These are phyloP conservation scores for Fukomys damarensis DNA, from an alignment of 2,113 vertebrate species.

Conservation along the genomic window DNA sequence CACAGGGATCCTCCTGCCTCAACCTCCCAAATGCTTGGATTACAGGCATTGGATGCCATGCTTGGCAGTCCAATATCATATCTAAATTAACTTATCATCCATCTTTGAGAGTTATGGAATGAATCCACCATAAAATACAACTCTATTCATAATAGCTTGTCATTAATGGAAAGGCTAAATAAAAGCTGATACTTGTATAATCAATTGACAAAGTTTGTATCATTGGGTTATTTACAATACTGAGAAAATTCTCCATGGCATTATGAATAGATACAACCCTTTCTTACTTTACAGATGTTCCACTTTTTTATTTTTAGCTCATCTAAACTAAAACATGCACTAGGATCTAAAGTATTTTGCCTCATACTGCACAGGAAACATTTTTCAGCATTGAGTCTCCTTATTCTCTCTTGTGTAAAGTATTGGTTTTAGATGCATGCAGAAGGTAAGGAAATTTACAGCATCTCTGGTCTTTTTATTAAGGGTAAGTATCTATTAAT, in stretches of 20 bases:
- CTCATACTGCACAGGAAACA: not conserved
- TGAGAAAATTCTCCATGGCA: not conserved
- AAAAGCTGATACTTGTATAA: not conserved
- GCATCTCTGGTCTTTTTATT: not conserved
- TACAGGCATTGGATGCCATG: not conserved
- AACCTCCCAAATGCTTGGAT: not conserved
- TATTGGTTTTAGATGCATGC: not conserved
- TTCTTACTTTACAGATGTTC: not conserved
- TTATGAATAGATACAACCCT: not conserved
- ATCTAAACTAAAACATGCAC: not conserved
- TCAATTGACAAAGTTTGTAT: not conserved
- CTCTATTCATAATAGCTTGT: not conserved
- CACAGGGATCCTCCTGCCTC: not conserved
- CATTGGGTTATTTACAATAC: not conserved
- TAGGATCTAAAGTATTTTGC: slow-evolving; percentile 9
- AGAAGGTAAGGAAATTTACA: not conserved
- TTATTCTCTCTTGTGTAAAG: not conserved
- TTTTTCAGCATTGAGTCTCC: not conserved
- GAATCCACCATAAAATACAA: not conserved
- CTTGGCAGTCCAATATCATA: not conserved
- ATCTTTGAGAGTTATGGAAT: not conserved
- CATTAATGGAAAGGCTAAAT: not conserved
- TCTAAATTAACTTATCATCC: not conserved
- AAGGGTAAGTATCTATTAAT: not conserved
- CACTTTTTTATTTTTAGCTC: not conserved